These are phyloP conservation scores for Pterocles burchelli DNA, from an alignment of 2,113 vertebrate genomes.

Conservation along the genomic window DNA sequence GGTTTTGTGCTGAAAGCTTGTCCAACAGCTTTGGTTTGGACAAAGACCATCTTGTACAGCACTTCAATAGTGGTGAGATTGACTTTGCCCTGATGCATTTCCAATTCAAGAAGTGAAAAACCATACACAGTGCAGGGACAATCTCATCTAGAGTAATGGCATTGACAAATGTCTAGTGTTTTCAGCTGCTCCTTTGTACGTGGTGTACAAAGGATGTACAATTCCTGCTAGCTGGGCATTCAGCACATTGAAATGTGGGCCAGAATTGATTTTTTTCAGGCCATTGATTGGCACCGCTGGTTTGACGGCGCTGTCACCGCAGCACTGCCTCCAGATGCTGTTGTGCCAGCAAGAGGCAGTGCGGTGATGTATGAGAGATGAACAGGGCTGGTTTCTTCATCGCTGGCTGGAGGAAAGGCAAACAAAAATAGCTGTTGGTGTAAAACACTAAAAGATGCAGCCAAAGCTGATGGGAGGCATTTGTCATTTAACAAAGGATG, in stretches of 20 bases:
- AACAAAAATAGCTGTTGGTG: background rate
- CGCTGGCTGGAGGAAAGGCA: background rate
- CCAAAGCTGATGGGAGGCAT: background rate
- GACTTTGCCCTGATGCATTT: background rate
- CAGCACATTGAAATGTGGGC: background rate
- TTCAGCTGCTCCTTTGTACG: background rate
- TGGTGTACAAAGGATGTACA: background rate
- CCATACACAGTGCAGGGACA: fast-evolving
- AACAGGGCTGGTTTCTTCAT: background rate
- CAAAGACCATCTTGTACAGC: too few relatives aligned
- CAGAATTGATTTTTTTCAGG: background rate
- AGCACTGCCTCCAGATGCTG: fast-evolving
- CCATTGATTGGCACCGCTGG: background rate
- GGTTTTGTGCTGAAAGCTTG: background rate
- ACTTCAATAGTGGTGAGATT: fast-evolving
- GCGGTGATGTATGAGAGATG: fast-evolving
- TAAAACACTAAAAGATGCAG: background rate
- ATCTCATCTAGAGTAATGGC: background rate
- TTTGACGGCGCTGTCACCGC: fast-evolving
- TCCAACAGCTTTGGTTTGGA: background rate
- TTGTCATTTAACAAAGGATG: background rate
- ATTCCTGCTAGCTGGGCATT: background rate
- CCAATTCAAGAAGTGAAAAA: background rate
- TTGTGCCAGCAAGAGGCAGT: background rate
- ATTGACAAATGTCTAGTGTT: background rate